Evolutionary conservation across 2,113 vertebrate genomes (phyloP).

Genomic region (Syrrhaptes paradoxus): DNA sequence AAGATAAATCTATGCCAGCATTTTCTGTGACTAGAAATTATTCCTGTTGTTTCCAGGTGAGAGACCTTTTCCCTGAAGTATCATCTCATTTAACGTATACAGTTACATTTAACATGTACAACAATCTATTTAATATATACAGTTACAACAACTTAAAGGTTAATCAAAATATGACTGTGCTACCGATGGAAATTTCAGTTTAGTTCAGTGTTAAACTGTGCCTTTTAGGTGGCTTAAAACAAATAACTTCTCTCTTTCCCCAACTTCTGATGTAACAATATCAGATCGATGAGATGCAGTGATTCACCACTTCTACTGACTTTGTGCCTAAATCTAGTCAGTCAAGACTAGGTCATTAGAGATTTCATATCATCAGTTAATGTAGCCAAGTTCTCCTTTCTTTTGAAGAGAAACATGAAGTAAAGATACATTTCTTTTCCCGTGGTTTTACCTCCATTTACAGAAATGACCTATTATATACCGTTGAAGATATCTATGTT

Average conservation of each 20-base stretch:
- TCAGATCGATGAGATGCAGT: not conserved
- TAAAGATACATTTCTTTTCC: not conserved
- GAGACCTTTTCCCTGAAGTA: not conserved
- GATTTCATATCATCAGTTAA: constrained; percentile 26
- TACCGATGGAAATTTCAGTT: not conserved
- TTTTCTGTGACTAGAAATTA: not conserved
- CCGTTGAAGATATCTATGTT: not conserved
- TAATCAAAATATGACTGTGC: not conserved
- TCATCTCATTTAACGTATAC: not conserved
- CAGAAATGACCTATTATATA: not conserved
- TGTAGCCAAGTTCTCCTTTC: constrained; percentile 1
- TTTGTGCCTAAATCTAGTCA: constrained; percentile 22
- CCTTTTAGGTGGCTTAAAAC: not conserved
- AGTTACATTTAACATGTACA: not conserved
- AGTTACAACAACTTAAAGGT: not conserved
- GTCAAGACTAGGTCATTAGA: constrained; percentile 40
- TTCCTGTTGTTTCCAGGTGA: not conserved
- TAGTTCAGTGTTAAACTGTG: not conserved
- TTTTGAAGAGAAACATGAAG: not conserved
- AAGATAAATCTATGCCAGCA: not conserved
- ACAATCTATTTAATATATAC: not conserved
- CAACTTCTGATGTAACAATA: not conserved
- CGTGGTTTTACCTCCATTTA: not conserved
- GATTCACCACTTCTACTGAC: constrained; percentile 49
- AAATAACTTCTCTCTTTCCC: not conserved